These are phyloP conservation scores for Aphidius gifuensis DNA, from an alignment of 1,140 invertebrate species.

Conservation along the genomic window DNA sequence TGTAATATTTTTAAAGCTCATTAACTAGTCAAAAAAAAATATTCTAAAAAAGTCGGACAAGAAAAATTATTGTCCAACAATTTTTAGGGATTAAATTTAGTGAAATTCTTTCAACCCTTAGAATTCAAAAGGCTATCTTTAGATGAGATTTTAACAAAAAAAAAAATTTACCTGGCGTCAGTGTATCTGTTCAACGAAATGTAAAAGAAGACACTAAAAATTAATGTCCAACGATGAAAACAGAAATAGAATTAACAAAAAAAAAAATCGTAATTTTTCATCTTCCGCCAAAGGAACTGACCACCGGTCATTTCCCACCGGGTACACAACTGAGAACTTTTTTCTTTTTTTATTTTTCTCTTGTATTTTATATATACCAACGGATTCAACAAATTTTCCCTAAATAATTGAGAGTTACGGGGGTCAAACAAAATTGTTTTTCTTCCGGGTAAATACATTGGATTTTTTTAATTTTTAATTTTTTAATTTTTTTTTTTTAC, in stretches of 20 bases:
- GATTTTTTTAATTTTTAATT: conserved; percentile 11
- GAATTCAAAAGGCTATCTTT: conserved; percentile 24
- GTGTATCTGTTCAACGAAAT: conserved; percentile 18
- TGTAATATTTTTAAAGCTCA: conserved; percentile 2
- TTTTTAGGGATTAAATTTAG: conserved; percentile 7
- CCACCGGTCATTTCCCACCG: conserved; percentile 30
- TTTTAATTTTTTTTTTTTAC: conserved; percentile 1
- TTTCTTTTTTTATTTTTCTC: conserved; percentile 10
- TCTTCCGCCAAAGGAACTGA: conserved; percentile 25
- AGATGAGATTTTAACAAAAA: conserved; percentile 39
- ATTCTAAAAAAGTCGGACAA: background rate
- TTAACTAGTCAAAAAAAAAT: background rate
- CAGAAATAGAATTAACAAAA: conserved; percentile 15
- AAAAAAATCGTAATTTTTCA: conserved; percentile 32
- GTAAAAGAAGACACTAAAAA: conserved; percentile 29
- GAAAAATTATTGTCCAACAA: background rate
- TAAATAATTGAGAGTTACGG: conserved; percentile 39
- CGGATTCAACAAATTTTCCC: conserved; percentile 38
- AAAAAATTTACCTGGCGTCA: conserved; percentile 13
- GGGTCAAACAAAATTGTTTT: conserved; percentile 8
- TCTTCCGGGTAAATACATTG: conserved; percentile 18
- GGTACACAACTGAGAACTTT: background rate
- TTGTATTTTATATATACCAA: conserved; percentile 2
- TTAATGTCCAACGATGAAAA: conserved; percentile 19
- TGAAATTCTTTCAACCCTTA: conserved; percentile 26